phyloP scores from a whole-genome alignment of 2,113 vertebrate species.

The Actinemys pallida region DNA sequence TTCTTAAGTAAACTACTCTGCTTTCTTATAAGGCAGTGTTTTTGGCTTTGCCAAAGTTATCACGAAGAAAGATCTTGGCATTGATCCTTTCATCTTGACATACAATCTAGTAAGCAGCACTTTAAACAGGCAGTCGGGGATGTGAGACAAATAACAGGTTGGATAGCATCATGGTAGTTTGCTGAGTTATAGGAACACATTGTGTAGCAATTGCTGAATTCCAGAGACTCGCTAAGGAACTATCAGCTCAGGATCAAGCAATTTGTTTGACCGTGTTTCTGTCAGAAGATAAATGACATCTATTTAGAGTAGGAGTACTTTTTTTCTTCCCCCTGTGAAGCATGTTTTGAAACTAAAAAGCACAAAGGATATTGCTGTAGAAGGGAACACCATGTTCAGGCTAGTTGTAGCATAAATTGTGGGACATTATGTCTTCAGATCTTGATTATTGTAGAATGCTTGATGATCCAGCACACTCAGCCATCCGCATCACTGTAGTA shows the following conservation, averaged over 20 bases:
- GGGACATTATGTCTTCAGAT: not conserved
- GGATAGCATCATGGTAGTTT: not conserved
- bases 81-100: not conserved
- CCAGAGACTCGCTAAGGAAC: not conserved
- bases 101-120: not conserved
- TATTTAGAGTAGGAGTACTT: not conserved
- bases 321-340: slow-evolving; percentile 31
- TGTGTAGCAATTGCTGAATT: rapidly evolving
- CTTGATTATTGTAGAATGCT: not conserved
- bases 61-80: not conserved
- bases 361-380: not conserved
- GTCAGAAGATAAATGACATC: slow-evolving; percentile 9
- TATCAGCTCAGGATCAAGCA: not conserved
- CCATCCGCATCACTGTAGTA: not conserved
- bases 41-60: not conserved
- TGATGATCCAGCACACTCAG: not conserved
- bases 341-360: slow-evolving; percentile 30
- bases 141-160: rapidly evolving
- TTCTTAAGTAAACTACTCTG: rapidly evolving
- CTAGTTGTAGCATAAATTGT: not conserved
- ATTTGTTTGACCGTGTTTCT: slow-evolving; percentile 23
- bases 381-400: not conserved
- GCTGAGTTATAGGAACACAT: not conserved
- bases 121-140: not conserved
- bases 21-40: not conserved